Conservation (phyloP, 2,113 vertebrate genomes). For the Bujurquina vittata region DNA sequence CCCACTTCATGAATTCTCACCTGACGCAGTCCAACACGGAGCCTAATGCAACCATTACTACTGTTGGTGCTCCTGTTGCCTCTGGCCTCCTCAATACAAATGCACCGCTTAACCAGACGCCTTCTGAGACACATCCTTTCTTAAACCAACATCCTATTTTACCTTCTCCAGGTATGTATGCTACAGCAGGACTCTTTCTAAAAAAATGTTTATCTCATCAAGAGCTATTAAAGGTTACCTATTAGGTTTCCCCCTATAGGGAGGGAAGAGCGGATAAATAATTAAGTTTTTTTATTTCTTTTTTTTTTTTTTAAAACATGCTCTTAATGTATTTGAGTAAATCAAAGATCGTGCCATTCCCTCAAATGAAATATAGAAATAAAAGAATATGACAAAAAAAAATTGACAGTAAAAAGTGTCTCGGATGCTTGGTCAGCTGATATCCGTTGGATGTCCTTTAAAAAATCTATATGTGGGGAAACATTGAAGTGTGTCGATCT, state of each 20-base stretch:
- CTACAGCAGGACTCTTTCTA: background rate
- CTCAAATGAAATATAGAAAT: too few species aligned
- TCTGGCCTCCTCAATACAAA: conserved; percentile 57
- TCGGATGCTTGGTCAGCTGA: too few species aligned
- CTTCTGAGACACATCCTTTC: conserved; percentile 82
- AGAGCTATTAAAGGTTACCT: background rate
- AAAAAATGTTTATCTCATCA: background rate
- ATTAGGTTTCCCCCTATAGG: background rate
- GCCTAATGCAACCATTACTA: conserved; percentile 59
- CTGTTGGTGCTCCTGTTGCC: conserved; percentile 4
- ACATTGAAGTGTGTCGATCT: background rate
- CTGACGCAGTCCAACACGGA: conserved; percentile 75
- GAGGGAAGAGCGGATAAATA: background rate
- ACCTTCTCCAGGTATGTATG: conserved; percentile 62
- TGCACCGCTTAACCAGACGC: conserved; percentile 78
- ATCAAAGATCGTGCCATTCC: too few species aligned
- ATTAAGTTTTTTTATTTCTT: too few species aligned
- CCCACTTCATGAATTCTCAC: conserved; percentile 85
- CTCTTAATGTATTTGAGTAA: too few species aligned
- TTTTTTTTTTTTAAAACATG: background rate
- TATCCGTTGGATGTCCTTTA: too few species aligned
- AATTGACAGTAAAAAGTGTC: too few species aligned
- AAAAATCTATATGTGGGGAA: background rate
- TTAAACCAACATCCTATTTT: conserved; percentile 74
- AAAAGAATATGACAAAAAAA: too few species aligned